Base-by-base conservation (phyloP, 2,113 vertebrate genomes). In the Zosterops pallidus region DNA sequence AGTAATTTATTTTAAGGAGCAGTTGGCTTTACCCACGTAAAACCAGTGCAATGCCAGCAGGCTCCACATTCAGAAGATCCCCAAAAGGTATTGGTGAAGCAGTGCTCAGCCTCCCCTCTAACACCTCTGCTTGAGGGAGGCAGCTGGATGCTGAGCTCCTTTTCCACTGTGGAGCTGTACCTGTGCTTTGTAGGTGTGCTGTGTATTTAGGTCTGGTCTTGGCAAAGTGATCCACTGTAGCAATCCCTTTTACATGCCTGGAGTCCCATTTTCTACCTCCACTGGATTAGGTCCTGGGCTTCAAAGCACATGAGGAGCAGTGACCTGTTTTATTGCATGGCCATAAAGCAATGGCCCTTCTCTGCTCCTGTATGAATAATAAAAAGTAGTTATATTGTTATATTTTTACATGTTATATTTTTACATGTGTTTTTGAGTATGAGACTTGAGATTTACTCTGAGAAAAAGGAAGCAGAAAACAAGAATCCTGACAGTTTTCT, bases 341-440 rank as follows among this genome's bases (percentile, higher is more conserved):
- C 74, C 83, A 78, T 80, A 83, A 93, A 89, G 76, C 68, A 63
- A 8, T 63, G 47, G 68, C 56, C 60, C 23, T 86, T 81, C 91
- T 90, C 76, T 55, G 53, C 31, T 89, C 57, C 71, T 47, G 35
- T 74, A 72, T 77, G 74, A 93, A 86, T 93, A 92, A 90, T n/a
- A 49, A 91, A 87, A 26, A 92, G 63, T 6, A 53, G 63, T 57
- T 87, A 33, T 49, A 80, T 55, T 89, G 37, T 60, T 90, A 24
- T 69, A 74, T 67, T 92, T 92, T 71, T 83, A 93, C 68, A 49
- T 11, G 37, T 60, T 90, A 24, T 69, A 74, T 67, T 92, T 92
- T 71, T 83, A 93, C 68, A 49, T 11, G n/a, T n/a, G n/a, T n/a
- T 77, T 44, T 46, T 50, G 42, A 59, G 28, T 24, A 28, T 2